Evolutionary conservation across 2,797 vertebrate genomes (phyloP), one percentile per base, ranked within the genome.

Genomic region (Lacerta viridis): DNA sequence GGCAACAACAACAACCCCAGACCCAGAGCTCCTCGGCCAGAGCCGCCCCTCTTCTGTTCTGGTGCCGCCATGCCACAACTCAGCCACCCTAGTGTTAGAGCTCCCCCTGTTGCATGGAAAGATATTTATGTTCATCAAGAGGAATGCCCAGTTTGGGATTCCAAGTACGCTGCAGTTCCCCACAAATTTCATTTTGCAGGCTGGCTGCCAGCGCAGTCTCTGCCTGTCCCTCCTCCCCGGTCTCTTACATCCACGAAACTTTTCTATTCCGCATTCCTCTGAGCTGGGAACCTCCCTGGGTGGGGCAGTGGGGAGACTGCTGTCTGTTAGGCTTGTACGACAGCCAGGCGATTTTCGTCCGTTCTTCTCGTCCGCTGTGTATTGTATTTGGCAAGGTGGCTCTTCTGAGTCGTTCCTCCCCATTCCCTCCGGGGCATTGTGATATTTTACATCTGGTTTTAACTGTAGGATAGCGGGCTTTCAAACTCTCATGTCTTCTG

Each of bases 301-400:
- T 90, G 88, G 66, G 87, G 87, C 0, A 43, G 88, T 88, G 87
- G 90, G 71, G 33, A 33, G 33, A 88, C 90, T 91, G 90, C 92
- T 91, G 92, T 87, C 77, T 90, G 79, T 87, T 69, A 86, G 89
- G 82, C 88, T 92, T 94, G 92, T 87, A 68, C 33, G 91, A 88
- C 90, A 92, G 92, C 93, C 94, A 94, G 80, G 0, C 36, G 20
- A 0, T 86, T 89, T 77, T 84, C 90, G 39, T 17, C 27, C 11
- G 39, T n/a, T 18, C 86, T 91, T 92, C 88, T 84, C 87, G 94
- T 93, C 92, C 88, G 83, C 88, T 88, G 55, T 83, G 84, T 93
- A 89, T 86, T 92, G 76, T 86, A 66, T 88, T 94, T 94, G 95
- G 91, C 95, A 93, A 74, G 18, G 39, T 85, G 69, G 80, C n/a